Evolutionary conservation across 2,888 invertebrate genomes (phyloP).

Genomic region (Andrena haemorrhoa): DNA sequence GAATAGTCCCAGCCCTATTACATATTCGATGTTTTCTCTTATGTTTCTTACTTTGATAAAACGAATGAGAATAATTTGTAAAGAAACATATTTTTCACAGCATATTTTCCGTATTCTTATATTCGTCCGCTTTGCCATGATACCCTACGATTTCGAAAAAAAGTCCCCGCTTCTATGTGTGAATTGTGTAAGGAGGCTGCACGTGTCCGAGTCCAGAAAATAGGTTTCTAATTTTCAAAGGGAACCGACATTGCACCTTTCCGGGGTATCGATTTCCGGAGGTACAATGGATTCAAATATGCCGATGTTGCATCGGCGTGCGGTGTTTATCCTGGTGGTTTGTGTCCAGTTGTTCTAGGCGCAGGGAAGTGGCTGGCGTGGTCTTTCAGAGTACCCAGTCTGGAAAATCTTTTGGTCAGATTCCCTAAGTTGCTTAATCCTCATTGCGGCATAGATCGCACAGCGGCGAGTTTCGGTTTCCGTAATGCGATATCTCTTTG

Average conservation of each 20-base stretch:
- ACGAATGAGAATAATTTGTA: too few species aligned
- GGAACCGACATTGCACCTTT: conserved; percentile 67
- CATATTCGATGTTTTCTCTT: too few species aligned
- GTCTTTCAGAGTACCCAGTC: conserved; percentile 39
- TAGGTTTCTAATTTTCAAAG: conserved; percentile 69
- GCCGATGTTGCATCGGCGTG: conserved; percentile 40
- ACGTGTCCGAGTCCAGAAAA: conserved; percentile 41
- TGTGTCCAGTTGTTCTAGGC: conserved; percentile 60
- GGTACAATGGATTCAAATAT: conserved; percentile 49
- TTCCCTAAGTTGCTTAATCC: conserved; percentile 60
- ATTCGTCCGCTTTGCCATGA: too few species aligned
- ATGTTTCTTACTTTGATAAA: too few species aligned
- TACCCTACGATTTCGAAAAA: neutral
- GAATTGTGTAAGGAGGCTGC: conserved; percentile 24
- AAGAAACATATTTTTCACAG: neutral
- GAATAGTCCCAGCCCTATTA: too few species aligned
- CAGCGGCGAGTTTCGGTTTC: conserved; percentile 44
- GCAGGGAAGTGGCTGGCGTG: conserved; percentile 31
- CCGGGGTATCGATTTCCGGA: conserved; percentile 67
- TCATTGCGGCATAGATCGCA: conserved; percentile 28
- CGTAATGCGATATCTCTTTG: conserved; percentile 59
- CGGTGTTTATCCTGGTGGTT: conserved; percentile 66
- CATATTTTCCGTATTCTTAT: neutral
- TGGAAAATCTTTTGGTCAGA: conserved; percentile 44
- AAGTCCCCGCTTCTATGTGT: neutral